A percentile compares a stretch with the other conserved stretches of the same genome.
These are phyloP conservation scores for Scleropages formosus DNA, from an alignment of 2,797 vertebrate species.

Conservation along the genomic window DNA sequence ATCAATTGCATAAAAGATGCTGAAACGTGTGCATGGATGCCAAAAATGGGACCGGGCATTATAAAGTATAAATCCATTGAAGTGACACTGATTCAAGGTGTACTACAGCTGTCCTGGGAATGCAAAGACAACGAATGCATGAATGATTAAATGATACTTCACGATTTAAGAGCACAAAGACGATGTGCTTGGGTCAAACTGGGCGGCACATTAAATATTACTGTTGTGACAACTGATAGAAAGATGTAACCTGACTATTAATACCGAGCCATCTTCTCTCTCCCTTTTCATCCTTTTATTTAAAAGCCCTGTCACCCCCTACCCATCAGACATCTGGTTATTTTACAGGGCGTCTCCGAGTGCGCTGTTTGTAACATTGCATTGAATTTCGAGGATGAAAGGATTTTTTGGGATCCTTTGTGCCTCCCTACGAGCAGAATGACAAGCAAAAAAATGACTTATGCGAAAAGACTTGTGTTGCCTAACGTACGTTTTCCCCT, in stretches of 20 bases:
- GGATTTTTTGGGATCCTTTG: not conserved
- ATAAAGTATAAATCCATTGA: too few species aligned
- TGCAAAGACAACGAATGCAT: too few species aligned
- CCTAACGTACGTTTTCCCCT: not conserved
- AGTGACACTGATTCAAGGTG: too few species aligned
- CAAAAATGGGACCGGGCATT: too few species aligned
- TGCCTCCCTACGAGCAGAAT: not conserved
- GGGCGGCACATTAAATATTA: not conserved
- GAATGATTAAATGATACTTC: too few species aligned
- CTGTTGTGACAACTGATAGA: not conserved
- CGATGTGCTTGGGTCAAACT: too few species aligned
- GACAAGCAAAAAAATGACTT: not conserved
- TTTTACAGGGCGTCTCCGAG: not conserved
- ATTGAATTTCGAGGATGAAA: not conserved
- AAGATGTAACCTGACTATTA: not conserved
- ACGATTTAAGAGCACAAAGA: too few species aligned
- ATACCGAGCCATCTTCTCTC: not conserved
- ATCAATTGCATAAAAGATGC: too few species aligned
- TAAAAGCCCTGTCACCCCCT: not conserved
- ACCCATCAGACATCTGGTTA: not conserved
- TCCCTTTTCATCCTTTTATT: not conserved
- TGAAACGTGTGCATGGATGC: too few species aligned
- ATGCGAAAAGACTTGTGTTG: not conserved
- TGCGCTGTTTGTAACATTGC: not conserved
- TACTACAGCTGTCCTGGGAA: too few species aligned